phyloP scores from a whole-genome alignment of 1,140 invertebrate species.

The Spodoptera litura region DNA sequence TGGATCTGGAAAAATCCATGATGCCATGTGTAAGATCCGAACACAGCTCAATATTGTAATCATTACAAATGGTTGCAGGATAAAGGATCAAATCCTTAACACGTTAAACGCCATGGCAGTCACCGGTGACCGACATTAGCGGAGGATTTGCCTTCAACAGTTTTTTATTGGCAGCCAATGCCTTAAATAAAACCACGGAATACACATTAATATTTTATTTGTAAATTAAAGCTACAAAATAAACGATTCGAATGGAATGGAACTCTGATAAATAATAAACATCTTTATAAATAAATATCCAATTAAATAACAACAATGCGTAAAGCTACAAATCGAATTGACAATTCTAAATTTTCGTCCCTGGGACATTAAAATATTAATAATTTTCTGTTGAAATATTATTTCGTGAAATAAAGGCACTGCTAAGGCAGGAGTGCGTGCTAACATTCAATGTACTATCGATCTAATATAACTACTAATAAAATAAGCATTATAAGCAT shows the following conservation, averaged over 20 bases:
- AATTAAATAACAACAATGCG: too few species aligned
- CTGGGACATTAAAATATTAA: neutral
- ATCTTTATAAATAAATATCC: neutral
- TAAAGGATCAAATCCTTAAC: too few species aligned
- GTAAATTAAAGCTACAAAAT: constrained; percentile 48
- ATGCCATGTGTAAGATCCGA: too few species aligned
- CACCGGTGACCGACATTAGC: too few species aligned
- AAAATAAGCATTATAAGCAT: constrained; percentile 10
- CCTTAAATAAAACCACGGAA: constrained; percentile 18
- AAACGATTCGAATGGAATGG: constrained; percentile 40
- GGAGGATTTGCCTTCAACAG: too few species aligned
- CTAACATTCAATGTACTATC: constrained; percentile 4
- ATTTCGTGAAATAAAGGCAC: constrained; percentile 20
- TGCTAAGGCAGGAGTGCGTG: constrained; percentile 28
- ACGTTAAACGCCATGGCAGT: too few species aligned
- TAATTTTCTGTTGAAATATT: neutral
- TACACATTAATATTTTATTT: constrained; percentile 42
- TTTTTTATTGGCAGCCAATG: too few species aligned
- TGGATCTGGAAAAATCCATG: too few species aligned
- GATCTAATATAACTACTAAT: neutral
- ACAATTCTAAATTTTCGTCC: neutral
- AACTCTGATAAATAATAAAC: constrained; percentile 20
- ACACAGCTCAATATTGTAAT: too few species aligned
- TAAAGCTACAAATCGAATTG: too few species aligned
- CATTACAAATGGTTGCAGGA: too few species aligned